These are phyloP conservation scores for Anseranas semipalmata DNA, from an alignment of 2,113 vertebrate genomes.

Conservation along the genomic window DNA sequence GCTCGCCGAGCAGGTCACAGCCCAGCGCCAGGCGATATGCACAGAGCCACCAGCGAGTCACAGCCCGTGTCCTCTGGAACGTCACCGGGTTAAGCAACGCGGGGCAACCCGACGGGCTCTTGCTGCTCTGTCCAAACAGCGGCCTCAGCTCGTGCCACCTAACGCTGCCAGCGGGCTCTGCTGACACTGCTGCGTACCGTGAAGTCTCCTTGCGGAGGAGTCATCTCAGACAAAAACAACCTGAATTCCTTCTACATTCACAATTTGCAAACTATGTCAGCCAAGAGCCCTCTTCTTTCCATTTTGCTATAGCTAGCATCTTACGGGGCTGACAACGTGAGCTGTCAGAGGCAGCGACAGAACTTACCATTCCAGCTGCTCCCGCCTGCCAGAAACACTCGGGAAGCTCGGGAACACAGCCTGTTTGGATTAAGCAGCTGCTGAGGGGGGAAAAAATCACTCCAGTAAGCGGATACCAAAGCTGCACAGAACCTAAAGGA, in stretches of 20 bases:
- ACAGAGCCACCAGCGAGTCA: background rate
- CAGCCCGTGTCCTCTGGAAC: background rate
- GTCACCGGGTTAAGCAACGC: background rate
- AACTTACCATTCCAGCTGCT: background rate
- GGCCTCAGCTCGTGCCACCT: background rate
- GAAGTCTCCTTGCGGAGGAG: too few species aligned
- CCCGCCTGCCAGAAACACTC: background rate
- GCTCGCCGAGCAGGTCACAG: background rate
- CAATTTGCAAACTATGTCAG: fast-evolving
- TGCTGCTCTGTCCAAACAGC: background rate
- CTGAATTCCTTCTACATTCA: fast-evolving
- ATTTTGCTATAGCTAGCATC: fast-evolving
- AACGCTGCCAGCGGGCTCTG: background rate
- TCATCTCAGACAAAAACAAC: too few species aligned
- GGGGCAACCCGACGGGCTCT: background rate
- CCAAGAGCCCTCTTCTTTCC: background rate
- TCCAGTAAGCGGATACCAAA: background rate
- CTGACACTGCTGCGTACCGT: too few species aligned
- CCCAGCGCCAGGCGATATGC: too few species aligned
- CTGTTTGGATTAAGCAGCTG: background rate
- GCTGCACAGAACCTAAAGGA: background rate
- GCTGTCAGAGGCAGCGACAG: background rate
- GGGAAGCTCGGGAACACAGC: background rate
- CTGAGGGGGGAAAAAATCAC: background rate
- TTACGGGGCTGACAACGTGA: background rate